Evolutionary conservation across 2,888 invertebrate genomes (phyloP).

Genomic region (Notocelia uddmanniana): DNA sequence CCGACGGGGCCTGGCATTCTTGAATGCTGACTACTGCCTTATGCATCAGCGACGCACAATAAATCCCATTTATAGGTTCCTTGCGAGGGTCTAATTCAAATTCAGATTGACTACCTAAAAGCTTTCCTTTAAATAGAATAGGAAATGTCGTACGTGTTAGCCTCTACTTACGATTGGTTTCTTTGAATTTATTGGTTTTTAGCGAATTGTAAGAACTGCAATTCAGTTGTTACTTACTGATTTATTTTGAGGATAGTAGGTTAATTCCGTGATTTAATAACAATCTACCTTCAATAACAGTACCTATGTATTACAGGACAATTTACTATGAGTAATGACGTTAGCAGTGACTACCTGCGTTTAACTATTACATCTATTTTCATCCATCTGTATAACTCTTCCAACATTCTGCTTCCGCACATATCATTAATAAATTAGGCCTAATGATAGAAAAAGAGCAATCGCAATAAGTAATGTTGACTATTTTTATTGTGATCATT

Average conservation of each 20-base stretch:
- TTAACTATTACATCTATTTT: not conserved
- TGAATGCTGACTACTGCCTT: conserved; percentile 71
- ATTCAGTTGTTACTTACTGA: not conserved
- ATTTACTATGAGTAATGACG: too few relatives aligned
- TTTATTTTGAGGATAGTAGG: not conserved
- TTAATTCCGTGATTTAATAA: too few relatives aligned
- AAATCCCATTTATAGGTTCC: conserved; percentile 65
- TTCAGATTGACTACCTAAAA: conserved; percentile 65
- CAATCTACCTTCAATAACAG: too few relatives aligned
- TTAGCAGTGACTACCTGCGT: not conserved
- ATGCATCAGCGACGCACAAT: conserved; percentile 66
- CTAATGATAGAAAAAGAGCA: conserved; percentile 15
- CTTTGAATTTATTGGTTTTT: conserved; percentile 34
- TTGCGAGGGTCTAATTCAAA: conserved; percentile 64
- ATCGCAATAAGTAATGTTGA: not conserved
- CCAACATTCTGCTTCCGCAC: not conserved
- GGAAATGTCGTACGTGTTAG: conserved; percentile 49
- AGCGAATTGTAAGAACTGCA: conserved; percentile 10
- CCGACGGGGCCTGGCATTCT: conserved; percentile 60
- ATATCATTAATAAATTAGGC: conserved; percentile 5
- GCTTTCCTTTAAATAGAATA: conserved; percentile 57
- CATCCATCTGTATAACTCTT: not conserved
- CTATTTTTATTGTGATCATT: conserved; percentile 19
- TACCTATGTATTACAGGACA: too few relatives aligned
- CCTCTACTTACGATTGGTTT: conserved; percentile 44